Percentiles rank a stretch among this genome's conserved stretches.
Evolutionary conservation across 2,113 vertebrate species (phyloP).

Genomic region (Chaetorhynchus papuensis): DNA sequence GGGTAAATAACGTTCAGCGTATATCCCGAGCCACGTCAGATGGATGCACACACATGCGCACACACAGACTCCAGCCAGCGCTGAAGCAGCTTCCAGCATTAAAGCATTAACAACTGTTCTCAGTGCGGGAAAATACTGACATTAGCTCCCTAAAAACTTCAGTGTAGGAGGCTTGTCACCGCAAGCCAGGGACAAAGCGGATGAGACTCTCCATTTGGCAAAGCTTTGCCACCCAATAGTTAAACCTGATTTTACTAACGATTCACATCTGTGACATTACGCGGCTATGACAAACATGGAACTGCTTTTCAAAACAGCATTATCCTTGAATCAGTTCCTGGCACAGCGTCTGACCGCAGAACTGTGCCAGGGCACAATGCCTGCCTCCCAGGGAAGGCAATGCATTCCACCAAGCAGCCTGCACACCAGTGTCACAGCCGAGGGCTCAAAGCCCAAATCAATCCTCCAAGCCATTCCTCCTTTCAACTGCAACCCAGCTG

Average conservation of each 20-base stretch:
- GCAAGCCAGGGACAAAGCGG: not conserved
- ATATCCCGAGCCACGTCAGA: slow-evolving; percentile 2
- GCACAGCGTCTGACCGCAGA: not conserved
- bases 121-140: not conserved
- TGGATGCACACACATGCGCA: not conserved
- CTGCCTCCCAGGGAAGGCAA: not conserved
- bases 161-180: not conserved
- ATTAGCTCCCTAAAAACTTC: not conserved
- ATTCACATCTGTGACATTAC: not conserved
- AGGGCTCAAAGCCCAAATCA: not conserved
- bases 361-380: not conserved
- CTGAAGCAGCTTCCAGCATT: not conserved
- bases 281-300: not conserved
- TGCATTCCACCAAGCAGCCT: not conserved
- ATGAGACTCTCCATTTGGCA: not conserved
- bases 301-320: not conserved
- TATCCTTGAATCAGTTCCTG: not conserved
- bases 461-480: not conserved
- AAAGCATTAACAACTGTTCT: not conserved
- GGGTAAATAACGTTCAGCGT: not conserved
- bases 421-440: not conserved
- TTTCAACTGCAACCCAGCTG: not conserved
- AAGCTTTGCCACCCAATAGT: not conserved
- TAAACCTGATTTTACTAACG: not conserved
- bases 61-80: not conserved